These are phyloP conservation scores for Atlantisia rogersi DNA, from an alignment of 2,113 vertebrate species.

Conservation along the genomic window DNA sequence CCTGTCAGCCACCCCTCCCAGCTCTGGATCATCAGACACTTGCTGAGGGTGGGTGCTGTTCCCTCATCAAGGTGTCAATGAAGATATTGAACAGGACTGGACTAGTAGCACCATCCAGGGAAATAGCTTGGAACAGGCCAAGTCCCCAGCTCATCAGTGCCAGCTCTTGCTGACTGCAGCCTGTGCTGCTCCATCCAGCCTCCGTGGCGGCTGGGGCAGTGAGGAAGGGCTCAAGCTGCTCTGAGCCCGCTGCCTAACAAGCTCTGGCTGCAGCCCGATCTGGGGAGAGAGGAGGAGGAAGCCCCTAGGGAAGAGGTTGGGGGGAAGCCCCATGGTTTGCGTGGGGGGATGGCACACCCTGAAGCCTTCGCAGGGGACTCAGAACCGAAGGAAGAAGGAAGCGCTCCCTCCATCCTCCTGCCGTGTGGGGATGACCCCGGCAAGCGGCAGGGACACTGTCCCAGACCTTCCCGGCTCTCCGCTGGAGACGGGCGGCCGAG, in stretches of 20 bases:
- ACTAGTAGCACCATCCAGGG: neutral
- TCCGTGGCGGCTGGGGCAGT: rapidly evolving
- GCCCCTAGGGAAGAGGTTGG: neutral
- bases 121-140: neutral
- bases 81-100: too few relatives aligned
- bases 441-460: neutral
- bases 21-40: too few relatives aligned
- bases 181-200: neutral
- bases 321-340: rapidly evolving
- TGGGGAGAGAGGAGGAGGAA: neutral
- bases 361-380: neutral
- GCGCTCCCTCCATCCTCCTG: neutral
- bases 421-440: too few relatives aligned
- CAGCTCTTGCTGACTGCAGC: neutral
- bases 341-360: rapidly evolving
- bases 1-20: too few relatives aligned
- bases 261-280: rapidly evolving
- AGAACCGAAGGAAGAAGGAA: rapidly evolving
- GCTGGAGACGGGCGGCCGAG: neutral
- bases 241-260: neutral
- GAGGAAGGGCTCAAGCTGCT: neutral
- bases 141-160: neutral
- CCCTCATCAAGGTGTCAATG: too few relatives aligned
- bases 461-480: rapidly evolving
- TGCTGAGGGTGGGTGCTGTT: too few relatives aligned